Conservation (phyloP, 2,797 vertebrate genomes). For the Notoglanidium macrostoma region DNA sequence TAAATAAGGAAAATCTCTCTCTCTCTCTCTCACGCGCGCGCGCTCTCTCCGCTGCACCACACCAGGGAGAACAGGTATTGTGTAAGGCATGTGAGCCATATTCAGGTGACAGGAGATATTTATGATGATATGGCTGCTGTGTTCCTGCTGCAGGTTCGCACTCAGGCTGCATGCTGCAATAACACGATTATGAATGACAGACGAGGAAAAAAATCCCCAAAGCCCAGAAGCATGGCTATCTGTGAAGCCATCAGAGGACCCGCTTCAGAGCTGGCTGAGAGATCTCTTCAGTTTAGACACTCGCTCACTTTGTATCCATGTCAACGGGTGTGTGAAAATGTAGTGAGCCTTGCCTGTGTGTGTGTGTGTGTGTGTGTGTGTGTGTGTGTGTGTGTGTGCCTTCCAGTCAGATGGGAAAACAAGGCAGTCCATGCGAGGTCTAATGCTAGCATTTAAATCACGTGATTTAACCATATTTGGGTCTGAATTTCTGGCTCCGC, state of each 20-base stretch:
- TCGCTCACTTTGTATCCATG: constrained; percentile 51
- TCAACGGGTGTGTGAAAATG: constrained; percentile 49
- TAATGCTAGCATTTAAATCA: neutral
- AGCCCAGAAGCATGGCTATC: neutral
- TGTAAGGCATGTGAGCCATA: constrained; percentile 17
- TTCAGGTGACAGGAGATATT: constrained; percentile 23
- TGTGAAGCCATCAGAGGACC: constrained; percentile 8
- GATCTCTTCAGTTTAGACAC: constrained; percentile 51
- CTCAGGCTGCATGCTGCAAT: constrained; percentile 7
- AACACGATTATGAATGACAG: neutral
- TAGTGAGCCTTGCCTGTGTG: constrained; percentile 35
- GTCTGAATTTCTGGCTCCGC: neutral
- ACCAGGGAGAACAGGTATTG: constrained; percentile 17
- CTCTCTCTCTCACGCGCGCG: neutral
- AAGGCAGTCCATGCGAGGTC: constrained; percentile 7
- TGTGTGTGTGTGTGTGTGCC: constrained; percentile 8
- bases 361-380: constrained; percentile 27
- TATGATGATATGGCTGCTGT: constrained; percentile 15
- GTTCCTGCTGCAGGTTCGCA: neutral
- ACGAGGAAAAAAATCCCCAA: neutral
- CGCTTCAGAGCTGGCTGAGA: constrained; percentile 42
- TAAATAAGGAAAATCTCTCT: constrained; percentile 42
- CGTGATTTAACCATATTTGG: neutral
- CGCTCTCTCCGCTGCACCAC: neutral
- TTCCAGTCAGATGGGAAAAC: constrained; percentile 39